Base-by-base conservation (phyloP, 1,140 invertebrate species). In the Acromyrmex heyeri region DNA sequence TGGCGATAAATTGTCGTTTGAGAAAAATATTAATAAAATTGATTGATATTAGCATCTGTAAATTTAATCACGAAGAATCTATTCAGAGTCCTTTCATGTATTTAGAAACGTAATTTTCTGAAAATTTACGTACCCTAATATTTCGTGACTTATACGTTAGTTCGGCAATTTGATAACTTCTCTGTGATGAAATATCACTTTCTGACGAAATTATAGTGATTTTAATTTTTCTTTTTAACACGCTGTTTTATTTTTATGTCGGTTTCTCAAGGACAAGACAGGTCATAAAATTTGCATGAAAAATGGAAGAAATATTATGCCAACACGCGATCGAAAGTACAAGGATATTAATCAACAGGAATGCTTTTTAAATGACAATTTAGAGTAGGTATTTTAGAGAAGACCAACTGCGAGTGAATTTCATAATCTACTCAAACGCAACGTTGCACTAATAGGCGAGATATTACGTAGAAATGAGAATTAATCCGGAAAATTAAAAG, bases 191-290 rank as follows among this genome's bases (percentile, higher is more conserved):
- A 67, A 21, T 30, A 53, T 73, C 50, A 14, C 6, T 44, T 34
- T 7, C 27, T 4, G 5, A 18, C n/a, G 57, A 21, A 57, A 75
- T 34, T 2, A 0, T 76, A 30, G 38, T n/a, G 24, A 16, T 73
- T 55, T 44, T 44, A 44, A 44, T 76, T 44, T 18, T 5, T 44
- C 53, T 59, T 59, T 38, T 70, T 18, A 18, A 53, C 21, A 24
- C 4, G 27, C 27, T 21, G 24, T 30, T 82, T 24, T 3, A 30
- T 48, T 50, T 64, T 21, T 70, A 10, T n/a, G 38, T 16, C 4
- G 38, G 72, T 75, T 34, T 61, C n/a, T 82, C 79, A 73, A 73
- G 67, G 79, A 82, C 38, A 44, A 38, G 24, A 82, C 79, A 55
- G 65, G 30, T 38, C 12, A 27, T 44, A 53, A 21, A 50, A 48